Percentiles rank a stretch among this genome's conserved stretches.
These are phyloP conservation scores for Eira barbara DNA, from an alignment of 2,113 vertebrate species.

Conservation along the genomic window DNA sequence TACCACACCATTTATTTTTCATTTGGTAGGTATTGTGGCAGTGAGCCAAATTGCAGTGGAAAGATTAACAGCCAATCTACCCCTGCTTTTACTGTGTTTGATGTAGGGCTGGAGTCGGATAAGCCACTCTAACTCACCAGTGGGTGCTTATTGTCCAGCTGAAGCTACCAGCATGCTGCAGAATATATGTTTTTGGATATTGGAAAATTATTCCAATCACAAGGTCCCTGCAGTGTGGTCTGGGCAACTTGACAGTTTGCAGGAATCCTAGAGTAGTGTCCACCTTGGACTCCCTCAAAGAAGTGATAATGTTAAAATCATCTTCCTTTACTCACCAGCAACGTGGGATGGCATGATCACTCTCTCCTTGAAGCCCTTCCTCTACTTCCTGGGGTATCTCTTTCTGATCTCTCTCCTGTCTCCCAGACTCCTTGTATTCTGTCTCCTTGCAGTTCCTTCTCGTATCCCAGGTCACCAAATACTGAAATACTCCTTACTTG, in stretches of 20 bases:
- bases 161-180: background rate
- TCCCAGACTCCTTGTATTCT: background rate
- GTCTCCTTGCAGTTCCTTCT: background rate
- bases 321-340: background rate
- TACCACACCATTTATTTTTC: constrained; percentile 37
- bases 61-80: background rate
- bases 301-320: background rate
- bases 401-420: background rate
- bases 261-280: background rate
- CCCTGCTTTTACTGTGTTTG: background rate
- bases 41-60: background rate
- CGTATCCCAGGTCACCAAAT: background rate
- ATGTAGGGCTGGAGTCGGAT: background rate
- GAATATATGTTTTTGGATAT: background rate
- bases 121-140: background rate
- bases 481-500: background rate
- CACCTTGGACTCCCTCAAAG: background rate
- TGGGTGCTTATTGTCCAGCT: no score
- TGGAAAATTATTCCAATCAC: background rate
- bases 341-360: background rate
- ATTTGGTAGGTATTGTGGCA: constrained; percentile 1
- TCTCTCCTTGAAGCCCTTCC: background rate
- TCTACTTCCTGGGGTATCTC: background rate
- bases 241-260: background rate
- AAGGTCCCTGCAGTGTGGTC: background rate